These are phyloP conservation scores for Lepetodrilus schrolli DNA, from an alignment of 2,888 invertebrate genomes.

Conservation along the genomic window DNA sequence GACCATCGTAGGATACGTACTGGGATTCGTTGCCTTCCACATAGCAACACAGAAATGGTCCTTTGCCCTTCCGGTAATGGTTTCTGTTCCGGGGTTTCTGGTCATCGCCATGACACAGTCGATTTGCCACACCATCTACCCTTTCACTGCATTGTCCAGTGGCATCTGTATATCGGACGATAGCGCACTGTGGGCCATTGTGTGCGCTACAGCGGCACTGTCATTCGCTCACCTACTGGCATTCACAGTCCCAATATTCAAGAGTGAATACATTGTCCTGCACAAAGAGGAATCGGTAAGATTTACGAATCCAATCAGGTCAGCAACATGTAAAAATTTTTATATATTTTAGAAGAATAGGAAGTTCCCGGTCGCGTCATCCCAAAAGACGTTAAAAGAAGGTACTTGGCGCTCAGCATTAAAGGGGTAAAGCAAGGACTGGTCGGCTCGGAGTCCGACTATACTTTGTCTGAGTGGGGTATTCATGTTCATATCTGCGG, in stretches of 20 bases:
- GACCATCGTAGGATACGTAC: constrained; percentile 33
- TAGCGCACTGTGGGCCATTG: not conserved
- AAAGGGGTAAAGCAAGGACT: too few relatives aligned
- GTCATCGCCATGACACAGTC: too few relatives aligned
- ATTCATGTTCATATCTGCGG: too few relatives aligned
- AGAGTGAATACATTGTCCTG: constrained; percentile 51
- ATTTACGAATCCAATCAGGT: too few relatives aligned
- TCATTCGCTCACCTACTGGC: constrained; percentile 53
- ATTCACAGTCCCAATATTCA: constrained; percentile 49
- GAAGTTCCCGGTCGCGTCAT: too few relatives aligned
- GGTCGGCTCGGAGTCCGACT: too few relatives aligned
- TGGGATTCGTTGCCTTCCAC: constrained; percentile 57
- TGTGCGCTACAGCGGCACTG: constrained; percentile 38
- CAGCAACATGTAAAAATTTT: too few relatives aligned
- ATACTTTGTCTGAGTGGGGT: too few relatives aligned
- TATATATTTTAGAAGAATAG: too few relatives aligned
- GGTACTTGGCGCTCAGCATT: too few relatives aligned
- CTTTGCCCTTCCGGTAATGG: constrained; percentile 58
- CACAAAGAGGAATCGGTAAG: constrained; percentile 61
- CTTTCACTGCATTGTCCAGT: not conserved
- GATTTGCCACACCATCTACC: too few relatives aligned
- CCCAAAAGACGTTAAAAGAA: too few relatives aligned
- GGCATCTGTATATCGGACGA: not conserved
- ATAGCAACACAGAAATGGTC: constrained; percentile 63
- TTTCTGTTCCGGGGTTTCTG: constrained; percentile 46